Evolutionary conservation across 1,140 invertebrate species (phyloP), one percentile per base, ranked within the genome.

Genomic region (Telenomus remus): DNA sequence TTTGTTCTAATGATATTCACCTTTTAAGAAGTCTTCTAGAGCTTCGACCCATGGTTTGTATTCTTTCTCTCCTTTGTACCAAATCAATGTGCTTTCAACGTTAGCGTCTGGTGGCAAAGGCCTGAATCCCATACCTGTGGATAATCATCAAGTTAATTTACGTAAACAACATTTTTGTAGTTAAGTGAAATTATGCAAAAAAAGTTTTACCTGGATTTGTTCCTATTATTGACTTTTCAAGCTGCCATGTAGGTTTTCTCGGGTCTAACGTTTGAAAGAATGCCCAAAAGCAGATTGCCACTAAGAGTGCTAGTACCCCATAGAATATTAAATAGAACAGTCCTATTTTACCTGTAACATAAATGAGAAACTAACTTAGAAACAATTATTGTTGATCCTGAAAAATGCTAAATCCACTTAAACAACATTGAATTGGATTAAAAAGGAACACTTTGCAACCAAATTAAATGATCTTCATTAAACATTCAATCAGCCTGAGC

Each of bases 291-390:
- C 96, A 95, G 43, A 96, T 93, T 14, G 94, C 92, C 50, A 97
- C 97, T 76, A 98, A 90, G 6, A 95, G 92, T 12, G 94, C 94
- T 75, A 98, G 89, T 56, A 94, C 94, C 46, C 91, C 89, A 87
- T 98, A 98, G 89, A 97, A 98, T 81, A 95, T 92, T 73, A 96
- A 88, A 88, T 98, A 98, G 91, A 98, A 98, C 12, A 96, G 85
- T 34, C 92, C 92, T 85, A 98, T 97, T 90, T 97, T 96, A 50
- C 92, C 95, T 97, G 90, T 0, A 83, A 86, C 60, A 80, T 27
- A 27, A 27, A 27, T 1, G 6, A 6, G 2, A 6, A 3, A 27
- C 19, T 1, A 27, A 27, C 6, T 27, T 3, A 86, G 75, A 81
- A 84, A 5, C n/a, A n/a, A n/a, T n/a, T n/a, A n/a, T n/a, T n/a